Percentiles rank a stretch among this genome's conserved stretches.
Conservation (phyloP, 2,888 invertebrate genomes). For the Anaspis maculata region DNA sequence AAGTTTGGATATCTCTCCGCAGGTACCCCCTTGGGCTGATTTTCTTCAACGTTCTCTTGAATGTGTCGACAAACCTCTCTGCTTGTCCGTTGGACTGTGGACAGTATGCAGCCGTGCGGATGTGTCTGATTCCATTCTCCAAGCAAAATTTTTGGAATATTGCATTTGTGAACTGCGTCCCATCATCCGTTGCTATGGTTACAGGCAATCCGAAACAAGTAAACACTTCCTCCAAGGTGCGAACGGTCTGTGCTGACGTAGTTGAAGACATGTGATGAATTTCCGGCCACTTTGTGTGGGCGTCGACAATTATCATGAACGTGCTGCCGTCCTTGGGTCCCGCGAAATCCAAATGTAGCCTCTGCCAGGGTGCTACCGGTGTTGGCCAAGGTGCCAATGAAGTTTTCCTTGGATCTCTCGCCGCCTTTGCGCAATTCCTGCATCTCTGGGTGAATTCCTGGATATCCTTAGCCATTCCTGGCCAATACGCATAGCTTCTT, state of each 20-base stretch:
- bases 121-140: not conserved
- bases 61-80: not conserved
- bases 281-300: not conserved
- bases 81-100: not conserved
- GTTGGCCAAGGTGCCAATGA: not conserved
- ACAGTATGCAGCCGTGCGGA: not conserved
- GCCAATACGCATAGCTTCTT: not conserved
- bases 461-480: not conserved
- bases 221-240: not conserved
- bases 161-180: not conserved
- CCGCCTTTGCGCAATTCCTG: not conserved
- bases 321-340: not conserved
- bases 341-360: not conserved
- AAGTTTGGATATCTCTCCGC: too few relatives aligned
- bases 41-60: not conserved
- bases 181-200: not conserved
- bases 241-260: not conserved
- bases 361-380: not conserved
- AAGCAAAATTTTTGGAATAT: not conserved
- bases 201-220: not conserved
- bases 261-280: not conserved
- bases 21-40: too few relatives aligned
- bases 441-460: not conserved
- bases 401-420: not conserved
- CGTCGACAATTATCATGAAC: not conserved